These are phyloP conservation scores for Melanaphis sacchari DNA, from an alignment of 1,140 invertebrate genomes.

Conservation along the genomic window DNA sequence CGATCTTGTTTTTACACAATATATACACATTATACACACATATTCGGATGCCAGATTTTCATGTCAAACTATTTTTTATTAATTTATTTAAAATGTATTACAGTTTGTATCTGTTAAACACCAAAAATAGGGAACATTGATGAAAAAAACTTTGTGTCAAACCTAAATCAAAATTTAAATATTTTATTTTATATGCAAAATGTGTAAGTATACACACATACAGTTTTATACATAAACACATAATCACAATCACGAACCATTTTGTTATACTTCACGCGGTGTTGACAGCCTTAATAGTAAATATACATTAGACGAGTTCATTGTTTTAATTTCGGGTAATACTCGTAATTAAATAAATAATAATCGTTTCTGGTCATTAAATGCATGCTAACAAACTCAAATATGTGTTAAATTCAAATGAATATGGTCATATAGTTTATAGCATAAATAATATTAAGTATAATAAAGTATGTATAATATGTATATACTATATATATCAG, in stretches of 20 bases:
- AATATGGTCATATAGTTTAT: background rate
- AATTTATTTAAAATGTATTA: background rate
- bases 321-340: background rate
- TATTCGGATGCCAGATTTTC: background rate
- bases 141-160: background rate
- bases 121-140: background rate
- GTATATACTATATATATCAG: background rate
- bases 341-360: background rate
- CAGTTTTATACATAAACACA: background rate
- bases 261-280: background rate
- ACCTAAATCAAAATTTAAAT: background rate
- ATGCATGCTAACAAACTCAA: constrained; percentile 5
- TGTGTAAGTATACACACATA: background rate
- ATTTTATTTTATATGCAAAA: background rate
- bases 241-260: background rate
- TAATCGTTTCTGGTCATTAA: background rate
- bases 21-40: background rate
- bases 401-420: constrained; percentile 26
- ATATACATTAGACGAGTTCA: background rate
- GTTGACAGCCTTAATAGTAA: constrained; percentile 17
- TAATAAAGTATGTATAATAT: background rate
- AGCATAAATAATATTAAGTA: background rate
- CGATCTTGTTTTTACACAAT: background rate
- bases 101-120: background rate
- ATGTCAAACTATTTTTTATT: background rate